Evolutionary conservation across 2,888 invertebrate genomes (phyloP).

Genomic region (Rhagonycha lutea): DNA sequence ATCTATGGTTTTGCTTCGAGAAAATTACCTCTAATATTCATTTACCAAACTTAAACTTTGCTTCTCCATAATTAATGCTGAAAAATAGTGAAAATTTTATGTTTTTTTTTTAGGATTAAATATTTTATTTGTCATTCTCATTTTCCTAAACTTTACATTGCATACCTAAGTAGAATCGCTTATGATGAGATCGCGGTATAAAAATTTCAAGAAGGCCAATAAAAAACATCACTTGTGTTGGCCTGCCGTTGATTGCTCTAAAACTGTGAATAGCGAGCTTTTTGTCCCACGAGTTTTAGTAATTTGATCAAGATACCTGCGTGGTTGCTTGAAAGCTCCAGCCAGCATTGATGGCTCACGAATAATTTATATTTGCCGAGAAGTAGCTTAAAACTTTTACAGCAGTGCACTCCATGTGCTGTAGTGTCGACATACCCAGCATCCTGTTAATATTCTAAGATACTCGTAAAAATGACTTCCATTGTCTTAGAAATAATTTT

Average conservation of each 20-base stretch:
- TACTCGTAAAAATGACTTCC: constrained; percentile 9
- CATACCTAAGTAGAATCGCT: neutral
- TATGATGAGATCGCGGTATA: neutral
- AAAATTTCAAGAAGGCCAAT: constrained; percentile 18
- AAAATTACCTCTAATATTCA: constrained; percentile 37
- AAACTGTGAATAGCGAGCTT: constrained; percentile 31
- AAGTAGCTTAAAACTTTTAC: constrained; percentile 48
- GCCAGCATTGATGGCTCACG: constrained; percentile 48
- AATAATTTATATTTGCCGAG: constrained; percentile 51
- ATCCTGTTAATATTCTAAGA: constrained; percentile 32
- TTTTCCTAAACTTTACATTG: neutral
- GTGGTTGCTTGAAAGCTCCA: constrained; percentile 46
- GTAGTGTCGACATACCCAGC: constrained; percentile 23
- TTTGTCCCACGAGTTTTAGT: constrained; percentile 44
- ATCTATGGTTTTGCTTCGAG: constrained; percentile 38
- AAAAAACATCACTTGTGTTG: constrained; percentile 16
- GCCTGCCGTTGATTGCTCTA: constrained; percentile 25
- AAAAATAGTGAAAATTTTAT: neutral
- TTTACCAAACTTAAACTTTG: constrained; percentile 22
- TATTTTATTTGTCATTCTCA: neutral
- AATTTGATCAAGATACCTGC: constrained; percentile 50
- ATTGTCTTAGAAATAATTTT: neutral
- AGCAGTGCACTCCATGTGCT: constrained; percentile 20
- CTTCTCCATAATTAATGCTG: constrained; percentile 8
- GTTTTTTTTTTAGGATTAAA: neutral